Conservation (phyloP, 2,797 vertebrate genomes). For the Oophaga sylvatica region DNA sequence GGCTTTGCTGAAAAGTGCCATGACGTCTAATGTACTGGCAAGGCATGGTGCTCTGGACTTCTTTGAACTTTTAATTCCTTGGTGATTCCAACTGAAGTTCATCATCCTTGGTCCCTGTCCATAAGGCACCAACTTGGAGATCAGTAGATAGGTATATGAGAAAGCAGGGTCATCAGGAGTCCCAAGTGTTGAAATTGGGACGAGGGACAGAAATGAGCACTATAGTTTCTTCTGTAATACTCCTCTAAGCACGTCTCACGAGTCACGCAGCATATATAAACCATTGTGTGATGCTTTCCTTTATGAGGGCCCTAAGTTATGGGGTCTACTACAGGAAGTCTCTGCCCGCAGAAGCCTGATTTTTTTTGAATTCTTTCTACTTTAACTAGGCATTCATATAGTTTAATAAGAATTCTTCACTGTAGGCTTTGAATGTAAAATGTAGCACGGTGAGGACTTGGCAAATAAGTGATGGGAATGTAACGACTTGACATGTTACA, state of each 20-base stretch:
- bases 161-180: too few species aligned
- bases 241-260: not conserved
- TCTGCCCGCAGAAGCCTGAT: not conserved
- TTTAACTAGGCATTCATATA: constrained; percentile 45
- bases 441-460: not conserved
- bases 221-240: not conserved
- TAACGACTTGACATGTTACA: not conserved
- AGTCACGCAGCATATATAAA: not conserved
- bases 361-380: constrained; percentile 29
- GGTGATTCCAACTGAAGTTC: too few species aligned
- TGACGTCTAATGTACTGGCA: too few species aligned
- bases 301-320: not conserved
- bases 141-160: too few species aligned
- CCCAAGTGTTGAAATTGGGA: too few species aligned
- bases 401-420: constrained; percentile 40
- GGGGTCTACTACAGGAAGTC: constrained; percentile 14
- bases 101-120: too few species aligned
- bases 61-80: too few species aligned
- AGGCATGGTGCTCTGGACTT: too few species aligned
- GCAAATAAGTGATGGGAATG: constrained; percentile 6
- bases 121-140: too few species aligned
- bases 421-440: not conserved
- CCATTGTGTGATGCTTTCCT: not conserved
- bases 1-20: too few species aligned
- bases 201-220: too few species aligned